Evolutionary conservation across 2,888 invertebrate genomes (phyloP).

Genomic region (Noctua janthina): DNA sequence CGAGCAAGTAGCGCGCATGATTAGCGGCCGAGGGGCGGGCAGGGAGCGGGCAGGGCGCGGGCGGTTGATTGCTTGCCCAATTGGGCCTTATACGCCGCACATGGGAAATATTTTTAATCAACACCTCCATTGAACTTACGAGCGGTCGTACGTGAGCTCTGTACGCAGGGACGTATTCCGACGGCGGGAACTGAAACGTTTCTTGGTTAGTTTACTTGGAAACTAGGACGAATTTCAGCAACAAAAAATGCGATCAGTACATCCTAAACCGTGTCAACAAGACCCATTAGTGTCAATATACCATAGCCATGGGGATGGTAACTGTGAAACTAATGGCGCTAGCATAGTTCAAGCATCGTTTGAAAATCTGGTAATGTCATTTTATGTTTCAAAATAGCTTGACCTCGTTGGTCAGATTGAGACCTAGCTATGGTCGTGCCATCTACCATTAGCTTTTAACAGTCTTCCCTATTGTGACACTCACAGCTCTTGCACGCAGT

Average conservation of each 20-base stretch:
- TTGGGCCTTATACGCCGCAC: conserved; percentile 91
- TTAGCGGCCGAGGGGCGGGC: conserved; percentile 80
- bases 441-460: not conserved
- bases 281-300: not conserved
- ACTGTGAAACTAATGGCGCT: not conserved
- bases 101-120: conserved; percentile 91
- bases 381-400: not conserved
- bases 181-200: conserved; percentile 55
- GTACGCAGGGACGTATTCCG: conserved; percentile 80
- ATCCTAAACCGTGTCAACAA: not conserved
- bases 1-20: conserved; percentile 77
- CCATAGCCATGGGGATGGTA: not conserved
- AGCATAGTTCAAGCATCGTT: not conserved
- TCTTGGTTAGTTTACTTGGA: conserved; percentile 28
- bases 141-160: conserved; percentile 90
- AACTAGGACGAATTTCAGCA: not conserved
- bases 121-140: conserved; percentile 91
- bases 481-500: not conserved
- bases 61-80: conserved; percentile 90
- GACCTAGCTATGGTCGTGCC: not conserved
- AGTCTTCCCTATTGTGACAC: not conserved
- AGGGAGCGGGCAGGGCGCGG: conserved; percentile 74
- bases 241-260: not conserved
- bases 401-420: not conserved
- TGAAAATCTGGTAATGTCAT: not conserved